Percentiles rank a stretch among this genome's conserved stretches.
Evolutionary conservation across 30 jellyfish, hydroid and myxozoan species (phyloP).

Genomic region (Cassiopea xamachana): DNA sequence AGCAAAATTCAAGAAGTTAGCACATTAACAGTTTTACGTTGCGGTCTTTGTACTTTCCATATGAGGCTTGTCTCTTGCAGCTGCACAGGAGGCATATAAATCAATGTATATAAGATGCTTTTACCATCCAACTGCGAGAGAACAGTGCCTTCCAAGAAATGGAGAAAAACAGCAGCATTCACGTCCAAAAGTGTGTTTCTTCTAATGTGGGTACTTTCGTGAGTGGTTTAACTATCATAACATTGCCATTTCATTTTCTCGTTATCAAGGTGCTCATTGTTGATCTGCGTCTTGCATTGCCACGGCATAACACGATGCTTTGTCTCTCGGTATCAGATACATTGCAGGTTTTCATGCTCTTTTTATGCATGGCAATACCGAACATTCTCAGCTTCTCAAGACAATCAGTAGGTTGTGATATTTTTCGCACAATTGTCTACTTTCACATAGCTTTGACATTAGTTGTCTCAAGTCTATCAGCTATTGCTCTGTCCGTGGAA

Average conservation of each 20-base stretch:
- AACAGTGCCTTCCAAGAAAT: too few relatives aligned
- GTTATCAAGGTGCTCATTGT: background rate
- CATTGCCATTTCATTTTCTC: background rate
- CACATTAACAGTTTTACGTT: too few relatives aligned
- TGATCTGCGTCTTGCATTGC: background rate
- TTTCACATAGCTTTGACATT: background rate
- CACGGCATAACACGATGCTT: background rate
- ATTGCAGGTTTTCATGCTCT: background rate
- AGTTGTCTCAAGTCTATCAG: slow-evolving; percentile 2
- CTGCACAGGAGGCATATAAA: too few relatives aligned
- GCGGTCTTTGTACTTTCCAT: too few relatives aligned
- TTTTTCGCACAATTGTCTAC: background rate
- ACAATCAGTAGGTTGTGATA: background rate
- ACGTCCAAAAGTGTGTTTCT: background rate
- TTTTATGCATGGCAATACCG: background rate
- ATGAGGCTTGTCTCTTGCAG: too few relatives aligned
- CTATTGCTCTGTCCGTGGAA: background rate
- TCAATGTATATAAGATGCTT: too few relatives aligned
- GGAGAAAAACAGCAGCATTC: background rate
- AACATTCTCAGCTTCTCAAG: background rate
- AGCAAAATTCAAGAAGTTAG: too few relatives aligned
- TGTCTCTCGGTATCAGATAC: slow-evolving; percentile 1
- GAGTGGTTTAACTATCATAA: background rate
- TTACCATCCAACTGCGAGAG: too few relatives aligned
- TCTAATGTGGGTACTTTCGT: background rate